These are phyloP conservation scores for Scolopax mira DNA, from an alignment of 2,113 vertebrate genomes.

Conservation along the genomic window DNA sequence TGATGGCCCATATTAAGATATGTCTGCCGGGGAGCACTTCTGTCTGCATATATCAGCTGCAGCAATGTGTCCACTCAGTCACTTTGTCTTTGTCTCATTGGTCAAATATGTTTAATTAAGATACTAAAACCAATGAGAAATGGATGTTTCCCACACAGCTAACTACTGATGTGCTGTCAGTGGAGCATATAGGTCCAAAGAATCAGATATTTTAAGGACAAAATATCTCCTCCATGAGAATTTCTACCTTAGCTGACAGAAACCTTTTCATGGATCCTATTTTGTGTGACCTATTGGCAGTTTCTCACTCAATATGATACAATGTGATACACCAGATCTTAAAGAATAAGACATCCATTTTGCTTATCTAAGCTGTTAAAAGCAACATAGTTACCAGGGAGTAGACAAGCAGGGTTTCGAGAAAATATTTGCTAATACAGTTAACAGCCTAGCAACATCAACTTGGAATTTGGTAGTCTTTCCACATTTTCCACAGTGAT, in stretches of 20 bases:
- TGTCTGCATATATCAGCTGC: neutral
- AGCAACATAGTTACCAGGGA: neutral
- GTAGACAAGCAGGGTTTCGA: neutral
- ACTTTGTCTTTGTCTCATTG: neutral
- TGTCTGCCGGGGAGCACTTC: neutral
- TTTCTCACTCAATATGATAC: neutral
- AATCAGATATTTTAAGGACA: neutral
- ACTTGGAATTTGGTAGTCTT: neutral
- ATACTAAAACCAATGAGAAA: neutral
- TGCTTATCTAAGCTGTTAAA: neutral
- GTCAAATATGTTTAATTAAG: neutral
- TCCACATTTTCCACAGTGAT: neutral
- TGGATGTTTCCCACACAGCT: neutral
- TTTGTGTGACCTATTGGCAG: neutral
- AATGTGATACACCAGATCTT: neutral
- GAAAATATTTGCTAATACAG: neutral
- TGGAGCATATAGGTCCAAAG: neutral
- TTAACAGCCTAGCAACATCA: neutral
- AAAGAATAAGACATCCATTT: neutral
- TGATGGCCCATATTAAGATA: neutral
- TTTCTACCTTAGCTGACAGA: neutral
- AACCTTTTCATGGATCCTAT: neutral
- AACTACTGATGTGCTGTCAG: neutral
- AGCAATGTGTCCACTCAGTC: accelerated
- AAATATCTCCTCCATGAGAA: neutral